phyloP scores from a whole-genome alignment of 2,113 vertebrate species.

The Pteruthius melanotis region DNA sequence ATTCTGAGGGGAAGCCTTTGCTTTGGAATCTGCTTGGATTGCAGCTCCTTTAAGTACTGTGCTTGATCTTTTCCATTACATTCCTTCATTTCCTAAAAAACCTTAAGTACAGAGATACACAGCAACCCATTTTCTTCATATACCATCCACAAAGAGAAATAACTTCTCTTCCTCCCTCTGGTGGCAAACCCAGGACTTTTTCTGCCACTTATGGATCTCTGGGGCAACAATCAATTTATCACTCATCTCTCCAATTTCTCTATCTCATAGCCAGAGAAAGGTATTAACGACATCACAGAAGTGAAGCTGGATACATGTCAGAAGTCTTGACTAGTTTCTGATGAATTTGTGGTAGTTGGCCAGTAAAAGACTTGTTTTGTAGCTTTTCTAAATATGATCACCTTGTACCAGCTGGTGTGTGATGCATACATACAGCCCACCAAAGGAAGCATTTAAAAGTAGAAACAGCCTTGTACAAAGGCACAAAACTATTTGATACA shows the following conservation, averaged over 20 bases:
- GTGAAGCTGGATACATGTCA: background rate
- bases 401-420: background rate
- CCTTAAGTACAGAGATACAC: background rate
- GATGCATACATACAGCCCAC: background rate
- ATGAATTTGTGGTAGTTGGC: background rate
- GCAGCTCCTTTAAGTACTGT: background rate
- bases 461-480: background rate
- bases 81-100: background rate
- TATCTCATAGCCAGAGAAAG: background rate
- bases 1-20: background rate
- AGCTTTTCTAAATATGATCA: background rate
- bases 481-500: background rate
- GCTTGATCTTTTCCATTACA: background rate
- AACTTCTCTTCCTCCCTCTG: conserved; percentile 32
- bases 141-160: background rate
- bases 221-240: background rate
- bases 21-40: background rate
- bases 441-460: background rate
- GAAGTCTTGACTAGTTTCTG: background rate
- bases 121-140: background rate
- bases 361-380: background rate
- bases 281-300: background rate
- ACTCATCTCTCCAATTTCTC: background rate
- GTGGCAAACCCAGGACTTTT: background rate
- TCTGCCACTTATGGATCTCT: background rate